A percentile compares a stretch with the other conserved stretches of the same genome.
These are phyloP conservation scores for Microcaecilia unicolor DNA, from an alignment of 2,797 vertebrate genomes.

Conservation along the genomic window DNA sequence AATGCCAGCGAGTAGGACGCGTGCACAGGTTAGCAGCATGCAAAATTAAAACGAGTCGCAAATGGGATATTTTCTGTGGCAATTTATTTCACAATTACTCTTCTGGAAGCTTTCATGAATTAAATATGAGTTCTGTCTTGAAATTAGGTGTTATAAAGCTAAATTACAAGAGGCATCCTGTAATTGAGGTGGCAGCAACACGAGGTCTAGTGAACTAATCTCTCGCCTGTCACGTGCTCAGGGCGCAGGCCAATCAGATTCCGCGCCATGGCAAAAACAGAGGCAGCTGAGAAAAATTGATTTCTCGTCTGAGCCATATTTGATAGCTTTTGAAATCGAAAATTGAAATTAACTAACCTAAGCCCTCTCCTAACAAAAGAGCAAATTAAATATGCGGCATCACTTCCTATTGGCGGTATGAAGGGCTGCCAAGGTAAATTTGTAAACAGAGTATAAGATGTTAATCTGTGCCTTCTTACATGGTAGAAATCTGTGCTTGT, in stretches of 20 bases:
- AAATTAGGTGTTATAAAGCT: constrained; percentile 99
- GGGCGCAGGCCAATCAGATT: constrained; percentile 70
- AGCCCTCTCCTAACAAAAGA: constrained; percentile 95
- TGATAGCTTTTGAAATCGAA: constrained; percentile 99
- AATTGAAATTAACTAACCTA: constrained; percentile 99
- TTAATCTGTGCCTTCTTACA: constrained; percentile 26
- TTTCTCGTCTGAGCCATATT: constrained; percentile 99
- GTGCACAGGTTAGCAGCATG: constrained; percentile 62
- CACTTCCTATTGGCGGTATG: constrained; percentile 72
- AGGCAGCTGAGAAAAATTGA: constrained; percentile 99
- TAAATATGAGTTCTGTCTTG: constrained; percentile 98
- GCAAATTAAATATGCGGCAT: constrained; percentile 94
- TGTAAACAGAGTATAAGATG: constrained; percentile 81
- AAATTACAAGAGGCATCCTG: constrained; percentile 99
- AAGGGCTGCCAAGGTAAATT: constrained; percentile 79
- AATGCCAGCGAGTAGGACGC: constrained; percentile 71
- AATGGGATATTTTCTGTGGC: constrained; percentile 89
- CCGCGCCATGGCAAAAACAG: constrained; percentile 79
- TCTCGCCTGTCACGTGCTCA: constrained; percentile 80
- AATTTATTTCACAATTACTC: constrained; percentile 98
- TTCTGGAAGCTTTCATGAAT: constrained; percentile 95
- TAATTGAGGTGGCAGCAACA: constrained; percentile 98
- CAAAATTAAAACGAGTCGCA: constrained; percentile 81
- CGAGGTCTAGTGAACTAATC: constrained; percentile 95
- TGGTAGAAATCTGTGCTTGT: constrained; percentile 42